A percentile compares a stretch with the other conserved stretches of the same genome.
phyloP scores from a whole-genome alignment of 2,797 vertebrate genomes.

The Acipenser ruthenus region DNA sequence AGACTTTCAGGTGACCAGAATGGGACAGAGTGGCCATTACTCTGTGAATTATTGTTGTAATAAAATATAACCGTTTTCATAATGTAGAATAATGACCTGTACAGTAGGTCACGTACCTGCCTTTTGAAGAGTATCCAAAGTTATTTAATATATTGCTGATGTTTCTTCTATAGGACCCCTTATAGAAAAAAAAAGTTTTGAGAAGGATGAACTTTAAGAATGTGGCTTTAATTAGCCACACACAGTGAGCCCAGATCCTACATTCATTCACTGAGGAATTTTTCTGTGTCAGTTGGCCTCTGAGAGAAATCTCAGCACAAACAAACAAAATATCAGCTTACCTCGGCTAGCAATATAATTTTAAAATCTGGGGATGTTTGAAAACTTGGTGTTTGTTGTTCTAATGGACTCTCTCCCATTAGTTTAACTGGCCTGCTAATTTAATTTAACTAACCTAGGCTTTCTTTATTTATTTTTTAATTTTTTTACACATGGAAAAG shows the following conservation, averaged over 20 bases:
- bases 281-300: constrained; percentile 57
- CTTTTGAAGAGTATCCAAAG: too few relatives aligned
- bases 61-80: too few relatives aligned
- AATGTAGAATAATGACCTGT: too few relatives aligned
- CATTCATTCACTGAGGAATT: constrained; percentile 47
- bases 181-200: neutral
- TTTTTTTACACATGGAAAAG: constrained; percentile 1
- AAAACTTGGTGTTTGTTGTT: constrained; percentile 59
- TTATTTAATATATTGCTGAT: too few relatives aligned
- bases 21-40: too few relatives aligned
- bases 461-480: constrained; percentile 46
- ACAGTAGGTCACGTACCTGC: too few relatives aligned
- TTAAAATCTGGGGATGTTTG: constrained; percentile 29
- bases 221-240: constrained; percentile 47
- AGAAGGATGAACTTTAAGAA: constrained; percentile 14
- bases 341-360: constrained; percentile 41
- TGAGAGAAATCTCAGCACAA: constrained; percentile 68
- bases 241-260: constrained; percentile 42
- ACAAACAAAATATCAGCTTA: constrained; percentile 73
- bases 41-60: too few relatives aligned
- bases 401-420: constrained; percentile 53
- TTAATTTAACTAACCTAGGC: constrained; percentile 64
- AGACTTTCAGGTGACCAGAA: too few relatives aligned
- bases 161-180: neutral
- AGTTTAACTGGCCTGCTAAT: constrained; percentile 59